Evolutionary conservation across 2,113 vertebrate species (phyloP), one percentile per base, ranked within the genome.

Genomic region (Dendropsophus ebraccatus): DNA sequence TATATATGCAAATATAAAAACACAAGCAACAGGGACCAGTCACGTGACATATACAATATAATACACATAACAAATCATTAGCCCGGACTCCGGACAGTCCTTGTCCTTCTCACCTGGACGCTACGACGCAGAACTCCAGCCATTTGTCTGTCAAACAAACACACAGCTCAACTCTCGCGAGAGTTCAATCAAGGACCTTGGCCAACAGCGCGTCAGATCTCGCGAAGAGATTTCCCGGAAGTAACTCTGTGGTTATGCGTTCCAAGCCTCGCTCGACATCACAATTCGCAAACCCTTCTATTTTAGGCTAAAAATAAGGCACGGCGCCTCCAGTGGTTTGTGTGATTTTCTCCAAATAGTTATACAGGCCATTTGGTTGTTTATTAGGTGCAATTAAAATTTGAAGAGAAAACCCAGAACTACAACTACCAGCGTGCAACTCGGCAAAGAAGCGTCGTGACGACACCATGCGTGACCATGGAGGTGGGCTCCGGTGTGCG

Each of bases 91-190:
- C 8, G 1, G 25, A 4, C 41, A 49, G 28, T 16, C 75, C 50
- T 58, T 58, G 76, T 60, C 76, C 82, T n/a, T n/a, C n/a, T 86
- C 50, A 86, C 84, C 84, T 86, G 75, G 4, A 16, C 62, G 41
- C 84, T 73, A 14, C 76, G 49, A 30, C 21, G 52, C 28, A 80
- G 32, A 9, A 78, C 50, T 28, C 47, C 84, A 80, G 84, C 84
- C 84, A 86, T 86, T 67, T 21, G 17, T 10, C n/a, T 23, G 49
- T 50, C 25, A 47, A 21, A n/a, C 49, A 54, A 8, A 30, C 45
- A 14, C 23, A 10, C 52, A 23, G 47, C 14, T 50, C 14, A 13
- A 35, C 3, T 32, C 17, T 78, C 50, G 75, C 75, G 47, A 32
- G 47, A 50, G 45, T 17, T 3, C 8, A 3, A 41, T 41, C 41